Evolutionary conservation across 1,140 invertebrate species (phyloP), one percentile per base, ranked within the genome.

Genomic region (Popillia japonica): DNA sequence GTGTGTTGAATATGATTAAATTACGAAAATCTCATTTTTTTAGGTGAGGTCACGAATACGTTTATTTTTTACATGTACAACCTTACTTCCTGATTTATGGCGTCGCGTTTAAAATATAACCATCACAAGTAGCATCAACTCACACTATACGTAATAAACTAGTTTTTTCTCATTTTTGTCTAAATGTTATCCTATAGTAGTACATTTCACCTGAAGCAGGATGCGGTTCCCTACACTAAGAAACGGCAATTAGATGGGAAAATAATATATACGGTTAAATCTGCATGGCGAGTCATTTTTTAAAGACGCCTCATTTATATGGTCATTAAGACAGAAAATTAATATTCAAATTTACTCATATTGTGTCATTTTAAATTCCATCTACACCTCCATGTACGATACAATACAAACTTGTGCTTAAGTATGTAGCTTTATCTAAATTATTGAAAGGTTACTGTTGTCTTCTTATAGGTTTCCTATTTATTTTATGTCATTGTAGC

Each of bases 11-110:
- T 68, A 9, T 22, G 61, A 68, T 23, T 68, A 27, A 68, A 68
- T 68, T 68, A 68, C 61, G 61, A 68, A 68, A 68, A 68, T 34
- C 61, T 68, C 61, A 68, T 68, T 68, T 68, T 68, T 68, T 68
- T 68, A 68, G 61, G 61, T 68, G 61, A 68, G 61, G 61, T 68
- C 61, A 68, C 61, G 61, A 68, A 68, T 68, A 68, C 61, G 61
- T 27, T 68, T 68, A 27, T 68, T 68, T 68, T 68, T 68, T 34
- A 22, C 61, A 27, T 68, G 22, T 68, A 68, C 17, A 68, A 68
- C 61, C 20, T 68, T 27, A 9, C 11, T 68, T 34, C 61, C 61
- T 68, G 61, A 68, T 68, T 68, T 68, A 68, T 68, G 61, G 22
- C 61, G 22, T 27, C 61, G 61, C 8, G 23, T 68, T 68, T 68